Evolutionary conservation across 2,113 vertebrate genomes (phyloP), one percentile per base, ranked within the genome.

Genomic region (Pyrgilauda ruficollis): DNA sequence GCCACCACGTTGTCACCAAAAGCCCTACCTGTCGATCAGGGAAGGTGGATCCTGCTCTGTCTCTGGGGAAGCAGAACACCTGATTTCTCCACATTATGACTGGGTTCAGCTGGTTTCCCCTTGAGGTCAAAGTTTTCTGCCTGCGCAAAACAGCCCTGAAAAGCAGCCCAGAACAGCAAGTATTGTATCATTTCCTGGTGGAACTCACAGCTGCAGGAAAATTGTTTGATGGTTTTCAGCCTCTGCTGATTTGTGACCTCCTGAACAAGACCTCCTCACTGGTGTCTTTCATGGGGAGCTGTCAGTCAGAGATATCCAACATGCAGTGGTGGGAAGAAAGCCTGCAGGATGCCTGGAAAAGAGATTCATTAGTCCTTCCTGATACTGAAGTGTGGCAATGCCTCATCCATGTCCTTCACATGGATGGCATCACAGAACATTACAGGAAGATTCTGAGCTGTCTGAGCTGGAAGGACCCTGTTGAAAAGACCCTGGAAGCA

Each of bases 1-100:
- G 39, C 30, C 43, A 39, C 24, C 8, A 14, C 0, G 0, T 7
- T 52, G 58, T n/a, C 63, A 79, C 67, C 52, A 33, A 79, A 74
- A 52, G 10, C 13, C 15, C 52, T 41, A 39, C 33, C 31, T 43
- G 13, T 59, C 78, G 44, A 1, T n/a, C 1, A 1, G 62, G 72
- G 53, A 39, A 67, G 37, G 27, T 50, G 47, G 37, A 62, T 76
- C 47, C 63, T 87, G 44, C 64, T 68, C 23, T 53, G 23, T 19
- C 50, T 47, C 4, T 2, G 16, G 20, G 26, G 35, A 77, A 61
- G 68, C 41, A 69, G 28, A 70, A 80, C 35, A 44, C 46, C 20
- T 61, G 41, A 13, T 90, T 70, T 82, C 52, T 61, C 27, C 58
- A 27, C 15, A 6, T 55, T 28, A 22, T 0, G 3, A 13, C 16